Evolutionary conservation across 1,140 invertebrate species (phyloP).

Genomic region (Nephila pilipes): DNA sequence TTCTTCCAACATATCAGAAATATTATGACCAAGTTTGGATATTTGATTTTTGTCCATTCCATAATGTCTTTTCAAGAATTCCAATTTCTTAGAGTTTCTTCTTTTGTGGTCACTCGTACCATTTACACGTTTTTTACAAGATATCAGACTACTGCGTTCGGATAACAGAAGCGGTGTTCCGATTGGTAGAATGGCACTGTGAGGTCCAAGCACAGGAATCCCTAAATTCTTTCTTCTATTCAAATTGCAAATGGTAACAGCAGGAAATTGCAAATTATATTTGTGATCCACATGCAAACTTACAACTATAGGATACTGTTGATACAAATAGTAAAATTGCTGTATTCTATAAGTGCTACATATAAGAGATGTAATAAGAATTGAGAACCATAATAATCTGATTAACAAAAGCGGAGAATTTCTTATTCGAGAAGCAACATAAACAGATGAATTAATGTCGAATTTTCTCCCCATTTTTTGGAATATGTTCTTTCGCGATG

Average conservation of each 20-base stretch:
- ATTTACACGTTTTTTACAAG: neutral
- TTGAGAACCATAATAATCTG: neutral
- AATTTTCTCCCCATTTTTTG: too few species aligned
- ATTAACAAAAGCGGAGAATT: neutral
- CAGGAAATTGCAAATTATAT: neutral
- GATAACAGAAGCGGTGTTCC: neutral
- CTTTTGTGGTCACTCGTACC: neutral
- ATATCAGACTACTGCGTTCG: neutral
- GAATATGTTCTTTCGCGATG: too few species aligned
- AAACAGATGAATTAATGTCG: neutral
- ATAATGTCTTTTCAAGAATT: neutral
- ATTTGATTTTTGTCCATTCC: neutral
- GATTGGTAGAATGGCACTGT: neutral
- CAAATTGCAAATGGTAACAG: neutral
- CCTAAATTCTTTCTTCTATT: neutral
- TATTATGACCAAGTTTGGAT: neutral
- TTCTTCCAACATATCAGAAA: neutral
- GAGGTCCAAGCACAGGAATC: too few species aligned
- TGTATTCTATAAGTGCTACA: neutral
- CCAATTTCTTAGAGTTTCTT: too few species aligned
- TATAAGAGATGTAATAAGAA: neutral
- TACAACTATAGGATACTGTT: neutral
- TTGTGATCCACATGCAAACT: neutral
- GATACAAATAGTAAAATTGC: neutral
- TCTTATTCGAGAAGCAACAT: neutral